Evolutionary conservation across 2,888 invertebrate genomes (phyloP).

Genomic region (Andrena haemorrhoa): DNA sequence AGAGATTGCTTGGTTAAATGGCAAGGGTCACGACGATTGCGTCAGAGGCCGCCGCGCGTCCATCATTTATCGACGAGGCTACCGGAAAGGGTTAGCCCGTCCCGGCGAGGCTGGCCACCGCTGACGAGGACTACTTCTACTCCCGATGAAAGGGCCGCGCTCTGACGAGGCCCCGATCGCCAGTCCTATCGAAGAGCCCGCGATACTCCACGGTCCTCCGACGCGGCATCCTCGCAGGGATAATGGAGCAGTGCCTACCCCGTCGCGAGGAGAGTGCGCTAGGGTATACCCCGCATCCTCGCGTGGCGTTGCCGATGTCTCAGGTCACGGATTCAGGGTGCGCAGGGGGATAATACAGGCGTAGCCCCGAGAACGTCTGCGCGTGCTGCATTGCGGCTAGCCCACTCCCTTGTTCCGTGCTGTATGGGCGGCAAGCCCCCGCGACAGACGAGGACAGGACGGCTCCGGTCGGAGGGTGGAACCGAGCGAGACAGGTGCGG

Average conservation of each 20-base stretch:
- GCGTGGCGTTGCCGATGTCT: constrained; percentile 57
- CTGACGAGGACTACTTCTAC: too few relatives aligned
- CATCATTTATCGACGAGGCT: too few relatives aligned
- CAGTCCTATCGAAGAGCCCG: too few relatives aligned
- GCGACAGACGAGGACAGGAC: constrained; percentile 10
- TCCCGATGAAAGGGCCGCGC: too few relatives aligned
- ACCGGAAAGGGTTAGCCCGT: too few relatives aligned
- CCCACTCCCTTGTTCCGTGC: constrained; percentile 63
- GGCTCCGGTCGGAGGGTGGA: not conserved
- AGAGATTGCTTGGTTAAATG: too few relatives aligned
- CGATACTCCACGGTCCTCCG: too few relatives aligned
- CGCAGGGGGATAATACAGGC: constrained; percentile 73
- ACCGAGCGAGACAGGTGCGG: not conserved
- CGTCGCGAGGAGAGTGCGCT: not conserved
- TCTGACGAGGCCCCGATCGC: too few relatives aligned
- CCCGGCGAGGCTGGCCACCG: too few relatives aligned
- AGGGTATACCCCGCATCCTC: constrained; percentile 30
- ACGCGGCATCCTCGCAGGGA: too few relatives aligned
- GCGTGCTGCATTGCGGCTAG: constrained; percentile 81
- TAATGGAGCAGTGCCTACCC: constrained; percentile 16
- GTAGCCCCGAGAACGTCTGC: constrained; percentile 78
- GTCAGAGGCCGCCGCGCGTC: too few relatives aligned
- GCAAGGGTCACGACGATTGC: too few relatives aligned
- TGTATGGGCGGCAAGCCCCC: constrained; percentile 34
- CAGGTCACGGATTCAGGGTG: constrained; percentile 70